Conservation (phyloP, 2,888 invertebrate species). For the Tenodera sinensis region DNA sequence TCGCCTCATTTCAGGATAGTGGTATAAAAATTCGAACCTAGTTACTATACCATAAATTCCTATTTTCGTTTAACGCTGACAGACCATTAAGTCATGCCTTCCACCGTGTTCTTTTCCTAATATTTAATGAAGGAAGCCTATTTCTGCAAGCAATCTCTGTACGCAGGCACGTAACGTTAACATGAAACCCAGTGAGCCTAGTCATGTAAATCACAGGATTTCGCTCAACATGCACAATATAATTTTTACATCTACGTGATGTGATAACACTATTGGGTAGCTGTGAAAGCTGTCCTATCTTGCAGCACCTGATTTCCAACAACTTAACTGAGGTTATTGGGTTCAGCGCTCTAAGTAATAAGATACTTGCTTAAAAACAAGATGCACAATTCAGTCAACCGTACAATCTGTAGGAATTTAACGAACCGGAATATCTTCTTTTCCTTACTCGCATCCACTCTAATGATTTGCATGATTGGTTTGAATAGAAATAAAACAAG, state of each 20-base stretch:
- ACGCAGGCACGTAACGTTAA: too few species aligned
- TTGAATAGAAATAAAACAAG: conserved; percentile 7
- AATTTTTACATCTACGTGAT: background rate
- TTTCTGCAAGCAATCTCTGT: too few species aligned
- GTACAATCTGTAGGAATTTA: conserved; percentile 3
- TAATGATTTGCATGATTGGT: conserved; percentile 20
- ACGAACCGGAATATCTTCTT: background rate
- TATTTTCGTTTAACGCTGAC: too few species aligned
- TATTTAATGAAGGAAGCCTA: too few species aligned
- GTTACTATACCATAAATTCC: too few species aligned
- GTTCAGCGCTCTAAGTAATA: background rate
- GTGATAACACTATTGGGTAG: background rate
- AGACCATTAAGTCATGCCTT: too few species aligned
- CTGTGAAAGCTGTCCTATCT: background rate
- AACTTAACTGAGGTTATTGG: background rate
- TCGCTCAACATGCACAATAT: background rate
- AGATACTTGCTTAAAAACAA: background rate
- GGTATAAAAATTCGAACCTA: too few species aligned
- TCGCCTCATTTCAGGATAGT: too few species aligned
- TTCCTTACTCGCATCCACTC: background rate
- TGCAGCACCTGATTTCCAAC: background rate
- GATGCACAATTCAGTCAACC: background rate
- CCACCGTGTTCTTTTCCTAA: too few species aligned
- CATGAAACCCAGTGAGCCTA: background rate
- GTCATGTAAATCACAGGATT: background rate